Percentiles rank a stretch among this genome's conserved stretches.
These are phyloP conservation scores for Oncorhynchus masou DNA, from an alignment of 2,113 vertebrate species.

Conservation along the genomic window DNA sequence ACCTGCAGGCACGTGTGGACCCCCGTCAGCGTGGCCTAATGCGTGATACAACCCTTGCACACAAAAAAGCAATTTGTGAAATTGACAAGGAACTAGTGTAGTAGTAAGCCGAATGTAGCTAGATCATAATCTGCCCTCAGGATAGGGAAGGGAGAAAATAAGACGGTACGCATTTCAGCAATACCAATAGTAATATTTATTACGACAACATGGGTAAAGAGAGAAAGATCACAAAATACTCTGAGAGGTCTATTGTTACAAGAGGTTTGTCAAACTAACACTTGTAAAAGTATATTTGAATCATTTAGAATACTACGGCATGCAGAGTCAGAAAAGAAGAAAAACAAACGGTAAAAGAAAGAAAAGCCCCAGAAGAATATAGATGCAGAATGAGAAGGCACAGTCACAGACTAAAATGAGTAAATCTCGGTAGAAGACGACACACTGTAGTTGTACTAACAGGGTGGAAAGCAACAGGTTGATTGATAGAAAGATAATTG, in stretches of 20 bases:
- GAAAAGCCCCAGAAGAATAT: conserved; percentile 57
- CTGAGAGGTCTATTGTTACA: conserved; percentile 86
- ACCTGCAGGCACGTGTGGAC: conserved; percentile 16
- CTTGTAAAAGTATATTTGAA: conserved; percentile 69
- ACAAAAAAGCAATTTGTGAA: conserved; percentile 77
- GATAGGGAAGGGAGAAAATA: conserved; percentile 61
- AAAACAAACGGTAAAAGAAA: conserved; percentile 62
- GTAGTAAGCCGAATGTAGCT: conserved; percentile 39
- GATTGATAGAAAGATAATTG: conserved; percentile 45
- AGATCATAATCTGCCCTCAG: conserved; percentile 47
- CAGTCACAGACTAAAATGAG: conserved; percentile 90
- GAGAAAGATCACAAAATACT: conserved; percentile 84
- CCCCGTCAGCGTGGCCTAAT: conserved; percentile 26
- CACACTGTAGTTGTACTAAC: conserved; percentile 63
- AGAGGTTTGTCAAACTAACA: conserved; percentile 80
- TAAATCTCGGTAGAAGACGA: conserved; percentile 71
- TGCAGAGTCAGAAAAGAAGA: conserved; percentile 69
- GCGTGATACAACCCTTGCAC: conserved; percentile 40
- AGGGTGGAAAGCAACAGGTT: conserved; percentile 62
- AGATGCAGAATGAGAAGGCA: conserved; percentile 86
- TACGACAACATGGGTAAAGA: conserved; percentile 91
- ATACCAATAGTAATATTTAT: conserved; percentile 98
- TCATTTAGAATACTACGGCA: conserved; percentile 75
- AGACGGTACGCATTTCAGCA: conserved; percentile 91
- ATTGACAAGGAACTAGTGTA: conserved; percentile 76